Percentiles rank a stretch among this genome's conserved stretches.
Evolutionary conservation across 2,888 invertebrate species (phyloP).

Genomic region (Agrotis segetum): DNA sequence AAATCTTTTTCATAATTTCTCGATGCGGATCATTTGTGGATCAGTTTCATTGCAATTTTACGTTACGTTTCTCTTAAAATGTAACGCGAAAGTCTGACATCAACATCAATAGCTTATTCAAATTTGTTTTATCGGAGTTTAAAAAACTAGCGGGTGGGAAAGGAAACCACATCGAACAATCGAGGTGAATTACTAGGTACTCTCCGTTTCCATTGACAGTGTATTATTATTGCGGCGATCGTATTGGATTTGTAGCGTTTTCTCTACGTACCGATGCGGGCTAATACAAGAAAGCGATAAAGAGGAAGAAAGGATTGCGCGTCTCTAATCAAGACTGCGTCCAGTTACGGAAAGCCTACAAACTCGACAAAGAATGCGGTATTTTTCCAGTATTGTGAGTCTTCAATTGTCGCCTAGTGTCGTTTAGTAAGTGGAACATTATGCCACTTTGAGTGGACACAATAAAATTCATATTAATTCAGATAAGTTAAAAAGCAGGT

Average conservation of each 20-base stretch:
- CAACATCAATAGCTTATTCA: slow-evolving; percentile 72
- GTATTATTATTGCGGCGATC: slow-evolving; percentile 72
- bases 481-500: slow-evolving; percentile 78
- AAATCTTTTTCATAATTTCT: slow-evolving; percentile 50
- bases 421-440: slow-evolving; percentile 72
- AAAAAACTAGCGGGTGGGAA: slow-evolving; percentile 77
- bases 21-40: slow-evolving; percentile 49
- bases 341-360: slow-evolving; percentile 12
- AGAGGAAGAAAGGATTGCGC: slow-evolving; percentile 28
- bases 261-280: slow-evolving; percentile 56
- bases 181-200: slow-evolving; percentile 70
- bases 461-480: slow-evolving; percentile 76
- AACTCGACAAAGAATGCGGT: slow-evolving; percentile 8
- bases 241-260: slow-evolving; percentile 69
- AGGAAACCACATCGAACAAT: slow-evolving; percentile 79
- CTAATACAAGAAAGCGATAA: slow-evolving; percentile 50
- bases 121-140: slow-evolving; percentile 70
- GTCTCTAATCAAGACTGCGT: slow-evolving; percentile 35
- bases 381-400: slow-evolving; percentile 32
- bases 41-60: slow-evolving; percentile 55
- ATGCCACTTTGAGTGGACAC: slow-evolving; percentile 69
- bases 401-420: slow-evolving; percentile 45
- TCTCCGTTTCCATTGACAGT: slow-evolving; percentile 76
- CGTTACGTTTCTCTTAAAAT: slow-evolving; percentile 60
- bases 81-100: slow-evolving; percentile 72